phyloP scores from a whole-genome alignment of 2,797 vertebrate genomes.

The Bradypodion ventrale region DNA sequence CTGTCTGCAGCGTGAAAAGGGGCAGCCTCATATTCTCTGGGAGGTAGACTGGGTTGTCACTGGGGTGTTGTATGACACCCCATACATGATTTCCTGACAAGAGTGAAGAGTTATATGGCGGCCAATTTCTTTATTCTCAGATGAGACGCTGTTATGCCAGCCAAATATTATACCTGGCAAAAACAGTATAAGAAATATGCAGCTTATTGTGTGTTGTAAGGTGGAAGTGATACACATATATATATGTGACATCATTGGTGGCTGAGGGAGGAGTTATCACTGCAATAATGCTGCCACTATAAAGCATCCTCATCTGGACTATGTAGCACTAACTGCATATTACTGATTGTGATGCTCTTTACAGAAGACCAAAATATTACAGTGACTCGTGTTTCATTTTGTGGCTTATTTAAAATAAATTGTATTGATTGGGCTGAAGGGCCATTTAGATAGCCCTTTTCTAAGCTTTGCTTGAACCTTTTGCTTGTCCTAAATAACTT shows the following conservation, averaged over 20 bases:
- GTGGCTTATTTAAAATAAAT: neutral
- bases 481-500: neutral
- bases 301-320: neutral
- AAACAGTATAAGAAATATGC: neutral
- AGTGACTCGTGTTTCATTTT: neutral
- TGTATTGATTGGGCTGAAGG: neutral
- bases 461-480: neutral
- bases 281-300: neutral
- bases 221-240: constrained; percentile 48
- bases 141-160: neutral
- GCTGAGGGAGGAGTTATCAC: neutral
- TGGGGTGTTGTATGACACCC: neutral
- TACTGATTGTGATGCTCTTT: too few species aligned
- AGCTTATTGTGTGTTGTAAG: constrained; percentile 37
- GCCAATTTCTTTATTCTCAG: neutral
- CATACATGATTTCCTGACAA: neutral
- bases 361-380: neutral
- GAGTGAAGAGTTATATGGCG: neutral
- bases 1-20: neutral
- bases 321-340: neutral
- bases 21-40: neutral
- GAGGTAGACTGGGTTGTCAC: neutral
- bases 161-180: too few species aligned
- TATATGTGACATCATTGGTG: constrained; percentile 25
- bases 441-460: neutral